A percentile compares a stretch with the other conserved stretches of the same genome.
Conservation (phyloP, 1,140 invertebrate species). For the Patella vulgata region DNA sequence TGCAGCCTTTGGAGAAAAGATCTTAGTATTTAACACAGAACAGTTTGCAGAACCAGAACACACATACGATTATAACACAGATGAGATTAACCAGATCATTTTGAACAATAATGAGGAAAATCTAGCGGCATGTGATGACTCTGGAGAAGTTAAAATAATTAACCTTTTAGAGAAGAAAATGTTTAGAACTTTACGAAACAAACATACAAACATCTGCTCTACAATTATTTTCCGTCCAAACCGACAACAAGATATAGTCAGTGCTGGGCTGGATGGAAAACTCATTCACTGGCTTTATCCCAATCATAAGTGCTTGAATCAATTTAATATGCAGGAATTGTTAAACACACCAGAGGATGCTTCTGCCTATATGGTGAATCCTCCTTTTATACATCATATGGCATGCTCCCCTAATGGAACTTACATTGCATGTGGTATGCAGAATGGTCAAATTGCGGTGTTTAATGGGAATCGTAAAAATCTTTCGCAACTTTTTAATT, state of each 20-base stretch:
- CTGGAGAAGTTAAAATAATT: conserved; percentile 56
- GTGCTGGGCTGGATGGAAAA: conserved; percentile 57
- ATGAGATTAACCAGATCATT: conserved; percentile 59
- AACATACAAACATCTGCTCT: conserved; percentile 63
- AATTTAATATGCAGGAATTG: conserved; percentile 60
- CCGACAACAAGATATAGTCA: conserved; percentile 55
- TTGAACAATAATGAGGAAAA: conserved; percentile 55
- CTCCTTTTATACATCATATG: conserved; percentile 58
- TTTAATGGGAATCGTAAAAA: conserved; percentile 48
- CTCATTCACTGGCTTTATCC: conserved; percentile 62
- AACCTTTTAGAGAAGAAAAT: conserved; percentile 50
- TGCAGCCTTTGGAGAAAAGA: conserved; percentile 47
- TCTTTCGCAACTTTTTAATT: conserved; percentile 43
- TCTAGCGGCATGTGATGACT: conserved; percentile 60
- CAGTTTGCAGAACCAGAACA: conserved; percentile 35
- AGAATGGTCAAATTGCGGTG: conserved; percentile 55
- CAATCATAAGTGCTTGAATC: conserved; percentile 50
- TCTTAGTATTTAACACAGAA: conserved; percentile 41
- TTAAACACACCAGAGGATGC: conserved; percentile 39
- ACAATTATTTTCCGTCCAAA: conserved; percentile 50
- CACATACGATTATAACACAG: conserved; percentile 48
- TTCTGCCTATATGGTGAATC: conserved; percentile 55
- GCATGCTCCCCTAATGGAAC: conserved; percentile 42
- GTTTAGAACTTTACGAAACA: conserved; percentile 55
- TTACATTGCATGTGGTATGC: conserved; percentile 54